Evolutionary conservation across 1,140 invertebrate genomes (phyloP), one percentile per base, ranked within the genome.

Genomic region (Polypedilum pembai): DNA sequence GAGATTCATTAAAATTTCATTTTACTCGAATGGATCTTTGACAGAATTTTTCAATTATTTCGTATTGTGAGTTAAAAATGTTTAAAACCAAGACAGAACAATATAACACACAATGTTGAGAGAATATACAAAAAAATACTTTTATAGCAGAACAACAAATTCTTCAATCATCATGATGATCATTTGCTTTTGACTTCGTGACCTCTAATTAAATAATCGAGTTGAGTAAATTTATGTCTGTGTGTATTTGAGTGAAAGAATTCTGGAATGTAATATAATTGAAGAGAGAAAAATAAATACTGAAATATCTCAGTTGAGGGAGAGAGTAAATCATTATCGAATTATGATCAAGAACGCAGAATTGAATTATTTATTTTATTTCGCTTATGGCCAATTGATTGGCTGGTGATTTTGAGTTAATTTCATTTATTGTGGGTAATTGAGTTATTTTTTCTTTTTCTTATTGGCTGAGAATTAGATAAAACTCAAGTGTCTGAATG

Each of bases 191-290:
- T n/a, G 18, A 18, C 17, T 69, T 69, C 8, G 65, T 69, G 65
- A 69, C 65, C 65, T 69, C 65, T 69, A 69, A 69, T 69, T 69
- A 69, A 69, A 69, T 69, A 69, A 69, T 69, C 65, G 65, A 69
- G 24, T 33, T 33, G 24, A 33, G 24, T 33, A 33, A 33, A 33
- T 33, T 33, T 33, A 33, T 33, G 24, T 33, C 24, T 33, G 24
- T 33, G 24, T 33, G 24, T 33, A 33, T 33, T 33, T 33, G 24
- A 33, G 24, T 33, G 24, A 33, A 17, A 17, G 45, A 56, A 56
- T 56, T 56, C 24, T 33, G 24, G 24, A 33, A 33, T 33, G 24
- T 33, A 33, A 33, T 33, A 33, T 33, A 33, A 33, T 33, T 33
- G 24, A 5, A 33, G 24, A 33, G 1, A 33, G 24, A 33, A 33